Percentiles rank a stretch among this genome's conserved stretches.
Evolutionary conservation across 2,888 invertebrate genomes (phyloP).

Genomic region (Prenolepis imparis): DNA sequence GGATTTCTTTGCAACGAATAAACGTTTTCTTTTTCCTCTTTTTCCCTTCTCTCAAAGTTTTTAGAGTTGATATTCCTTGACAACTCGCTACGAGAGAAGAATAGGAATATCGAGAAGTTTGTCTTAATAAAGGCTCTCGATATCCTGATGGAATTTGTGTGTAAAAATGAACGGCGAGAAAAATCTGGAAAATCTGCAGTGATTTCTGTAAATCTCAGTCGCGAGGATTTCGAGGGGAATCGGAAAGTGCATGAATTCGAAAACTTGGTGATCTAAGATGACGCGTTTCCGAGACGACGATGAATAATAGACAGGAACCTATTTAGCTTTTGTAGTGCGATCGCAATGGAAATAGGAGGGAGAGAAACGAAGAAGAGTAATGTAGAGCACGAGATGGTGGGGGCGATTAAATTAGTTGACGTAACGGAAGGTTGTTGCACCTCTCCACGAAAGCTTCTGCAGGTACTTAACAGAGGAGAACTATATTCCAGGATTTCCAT

Average conservation of each 20-base stretch:
- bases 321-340: conserved; percentile 47
- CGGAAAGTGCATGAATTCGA: conserved; percentile 19
- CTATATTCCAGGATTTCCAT: conserved; percentile 63
- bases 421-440: conserved; percentile 54
- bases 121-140: neutral
- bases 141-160: neutral
- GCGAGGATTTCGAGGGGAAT: neutral
- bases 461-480: conserved; percentile 70
- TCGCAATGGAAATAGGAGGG: conserved; percentile 29
- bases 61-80: neutral
- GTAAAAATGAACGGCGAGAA: too few species aligned
- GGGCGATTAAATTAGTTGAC: conserved; percentile 49
- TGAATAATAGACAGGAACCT: conserved; percentile 51
- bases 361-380: neutral
- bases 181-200: neutral
- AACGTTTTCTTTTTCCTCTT: neutral
- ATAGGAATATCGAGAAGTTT: neutral
- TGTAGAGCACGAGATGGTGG: neutral
- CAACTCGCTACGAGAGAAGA: neutral
- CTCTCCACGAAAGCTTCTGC: conserved; percentile 54
- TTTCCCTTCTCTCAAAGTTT: neutral
- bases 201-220: neutral
- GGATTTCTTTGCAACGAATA: neutral
- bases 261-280: conserved; percentile 38
- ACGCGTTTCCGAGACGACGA: conserved; percentile 37